Conservation (phyloP, 2,888 invertebrate species). For the Keiferia lycopersicella region DNA sequence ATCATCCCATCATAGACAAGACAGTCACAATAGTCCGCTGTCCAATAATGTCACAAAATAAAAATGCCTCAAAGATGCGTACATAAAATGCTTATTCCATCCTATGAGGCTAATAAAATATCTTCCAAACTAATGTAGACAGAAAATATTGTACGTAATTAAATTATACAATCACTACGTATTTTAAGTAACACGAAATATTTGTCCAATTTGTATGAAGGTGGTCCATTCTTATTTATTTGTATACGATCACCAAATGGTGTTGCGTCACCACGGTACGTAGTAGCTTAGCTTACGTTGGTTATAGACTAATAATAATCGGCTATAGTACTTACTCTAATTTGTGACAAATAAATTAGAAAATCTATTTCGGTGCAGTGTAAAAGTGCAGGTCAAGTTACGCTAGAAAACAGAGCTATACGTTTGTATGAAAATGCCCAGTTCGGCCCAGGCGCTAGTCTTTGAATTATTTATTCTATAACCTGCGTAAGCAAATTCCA, state of each 20-base stretch:
- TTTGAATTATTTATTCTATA: too few species aligned
- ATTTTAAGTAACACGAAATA: not conserved
- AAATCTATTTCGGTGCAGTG: too few species aligned
- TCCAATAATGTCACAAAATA: not conserved
- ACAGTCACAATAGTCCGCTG: too few species aligned
- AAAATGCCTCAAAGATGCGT: not conserved
- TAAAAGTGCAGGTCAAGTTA: too few species aligned
- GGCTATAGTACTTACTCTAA: too few species aligned
- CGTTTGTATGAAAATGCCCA: too few species aligned
- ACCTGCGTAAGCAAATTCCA: not conserved
- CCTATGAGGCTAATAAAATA: not conserved
- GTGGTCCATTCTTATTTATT: not conserved
- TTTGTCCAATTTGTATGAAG: slow-evolving; percentile 7
- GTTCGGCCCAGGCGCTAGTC: not conserved
- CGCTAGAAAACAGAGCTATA: too few species aligned
- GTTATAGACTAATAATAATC: not conserved
- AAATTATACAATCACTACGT: not conserved
- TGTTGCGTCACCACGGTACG: not conserved
- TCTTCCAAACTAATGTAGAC: not conserved
- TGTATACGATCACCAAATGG: slow-evolving; percentile 4
- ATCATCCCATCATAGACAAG: too few species aligned
- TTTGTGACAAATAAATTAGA: too few species aligned
- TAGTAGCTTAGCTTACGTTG: too few species aligned
- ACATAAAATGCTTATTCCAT: not conserved
- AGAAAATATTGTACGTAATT: not conserved